A percentile compares a stretch with the other conserved stretches of the same genome.
Conservation (phyloP, 1,140 invertebrate species). For the Samia ricini region DNA sequence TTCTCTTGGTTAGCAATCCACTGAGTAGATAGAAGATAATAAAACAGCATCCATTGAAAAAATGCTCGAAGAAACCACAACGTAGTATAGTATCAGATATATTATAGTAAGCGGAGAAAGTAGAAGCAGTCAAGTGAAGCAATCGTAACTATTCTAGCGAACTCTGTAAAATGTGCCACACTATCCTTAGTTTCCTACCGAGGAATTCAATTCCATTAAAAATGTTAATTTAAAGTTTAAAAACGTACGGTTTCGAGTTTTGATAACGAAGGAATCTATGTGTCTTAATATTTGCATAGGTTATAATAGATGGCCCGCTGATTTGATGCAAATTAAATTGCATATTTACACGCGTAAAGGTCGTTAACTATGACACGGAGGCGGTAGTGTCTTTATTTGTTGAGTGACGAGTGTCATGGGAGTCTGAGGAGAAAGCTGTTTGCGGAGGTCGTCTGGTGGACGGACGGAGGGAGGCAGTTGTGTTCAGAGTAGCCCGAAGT, state of each 20-base stretch:
- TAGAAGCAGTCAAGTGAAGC: too few species aligned
- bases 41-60: too few species aligned
- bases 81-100: too few species aligned
- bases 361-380: constrained; percentile 1
- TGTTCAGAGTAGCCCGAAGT: constrained; percentile 4
- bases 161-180: too few species aligned
- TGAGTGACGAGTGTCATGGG: constrained; percentile 22
- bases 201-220: not conserved
- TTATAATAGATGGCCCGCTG: not conserved
- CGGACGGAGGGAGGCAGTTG: constrained; percentile 28
- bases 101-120: too few species aligned
- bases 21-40: too few species aligned
- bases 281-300: not conserved
- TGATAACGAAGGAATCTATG: not conserved
- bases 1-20: too few species aligned
- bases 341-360: not conserved
- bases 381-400: constrained; percentile 13
- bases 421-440: constrained; percentile 61
- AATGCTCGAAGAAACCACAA: too few species aligned
- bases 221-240: not conserved
- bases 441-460: constrained; percentile 49
- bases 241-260: not conserved
- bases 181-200: too few species aligned
- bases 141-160: too few species aligned
- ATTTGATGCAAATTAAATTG: not conserved